phyloP scores from a whole-genome alignment of 2,888 invertebrate genomes.

The Ichneumoninae sp. region DNA sequence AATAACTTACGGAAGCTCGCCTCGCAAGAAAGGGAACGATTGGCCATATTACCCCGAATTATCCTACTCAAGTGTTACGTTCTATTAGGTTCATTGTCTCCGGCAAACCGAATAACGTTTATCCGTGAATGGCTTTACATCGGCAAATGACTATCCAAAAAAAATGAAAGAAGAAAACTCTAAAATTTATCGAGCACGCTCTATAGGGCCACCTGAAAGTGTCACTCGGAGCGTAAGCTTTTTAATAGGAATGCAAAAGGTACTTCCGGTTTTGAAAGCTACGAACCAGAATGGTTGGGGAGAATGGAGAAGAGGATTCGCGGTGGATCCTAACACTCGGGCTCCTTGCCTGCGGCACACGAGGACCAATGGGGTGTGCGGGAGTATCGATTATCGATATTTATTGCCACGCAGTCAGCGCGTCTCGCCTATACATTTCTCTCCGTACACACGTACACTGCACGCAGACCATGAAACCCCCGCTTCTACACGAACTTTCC shows the following conservation, averaged over 20 bases:
- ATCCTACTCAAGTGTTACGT: too few species aligned
- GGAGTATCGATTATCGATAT: conserved; percentile 80
- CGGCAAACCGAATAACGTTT: not conserved
- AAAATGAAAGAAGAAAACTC: conserved; percentile 42
- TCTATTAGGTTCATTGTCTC: too few species aligned
- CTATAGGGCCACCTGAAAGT: conserved; percentile 73
- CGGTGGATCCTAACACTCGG: conserved; percentile 39
- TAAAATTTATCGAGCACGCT: conserved; percentile 76
- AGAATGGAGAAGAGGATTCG: conserved; percentile 23
- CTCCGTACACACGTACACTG: conserved; percentile 46
- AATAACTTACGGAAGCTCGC: too few species aligned
- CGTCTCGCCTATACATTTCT: conserved; percentile 73
- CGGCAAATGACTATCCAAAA: conserved; percentile 23
- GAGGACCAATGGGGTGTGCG: conserved; percentile 74
- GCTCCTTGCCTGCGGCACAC: conserved; percentile 71
- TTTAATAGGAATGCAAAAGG: conserved; percentile 78
- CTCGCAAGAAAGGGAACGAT: too few species aligned
- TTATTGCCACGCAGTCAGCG: conserved; percentile 79
- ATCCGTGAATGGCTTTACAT: not conserved
- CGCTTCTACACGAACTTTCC: conserved; percentile 11
- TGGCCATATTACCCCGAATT: too few species aligned
- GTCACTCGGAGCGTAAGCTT: conserved; percentile 73
- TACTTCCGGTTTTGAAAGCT: conserved; percentile 78
- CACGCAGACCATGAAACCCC: conserved; percentile 27
- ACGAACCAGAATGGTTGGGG: conserved; percentile 66